These are phyloP conservation scores for Capreolus pygargus DNA, from an alignment of 2,113 vertebrate genomes.

Conservation along the genomic window DNA sequence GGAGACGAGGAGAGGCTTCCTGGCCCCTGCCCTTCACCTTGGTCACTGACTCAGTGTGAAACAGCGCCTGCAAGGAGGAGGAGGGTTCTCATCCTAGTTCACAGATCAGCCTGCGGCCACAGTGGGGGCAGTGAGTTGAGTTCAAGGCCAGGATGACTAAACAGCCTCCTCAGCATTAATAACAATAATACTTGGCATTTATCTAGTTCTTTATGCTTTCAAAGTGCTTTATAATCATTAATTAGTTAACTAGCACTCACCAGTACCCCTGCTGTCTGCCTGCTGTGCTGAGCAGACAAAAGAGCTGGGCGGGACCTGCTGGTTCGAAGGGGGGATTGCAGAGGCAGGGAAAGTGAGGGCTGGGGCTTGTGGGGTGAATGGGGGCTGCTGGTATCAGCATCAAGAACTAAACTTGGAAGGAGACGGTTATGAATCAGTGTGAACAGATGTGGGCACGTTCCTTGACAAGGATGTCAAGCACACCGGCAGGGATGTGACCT, in stretches of 20 bases:
- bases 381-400: background rate
- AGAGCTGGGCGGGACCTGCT: background rate
- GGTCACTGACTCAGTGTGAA: slow-evolving; percentile 78
- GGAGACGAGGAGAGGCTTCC: slow-evolving; percentile 72
- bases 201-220: slow-evolving; percentile 71
- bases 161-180: slow-evolving; percentile 65
- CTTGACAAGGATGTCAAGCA: background rate
- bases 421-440: background rate
- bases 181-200: slow-evolving; percentile 70
- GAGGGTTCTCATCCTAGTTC: slow-evolving; percentile 56
- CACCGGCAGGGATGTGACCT: background rate
- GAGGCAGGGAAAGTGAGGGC: slow-evolving; percentile 42
- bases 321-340: background rate
- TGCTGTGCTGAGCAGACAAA: slow-evolving; percentile 60
- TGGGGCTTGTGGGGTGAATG: background rate
- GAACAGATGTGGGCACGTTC: background rate
- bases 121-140: slow-evolving; percentile 48
- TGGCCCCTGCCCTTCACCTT: slow-evolving; percentile 67
- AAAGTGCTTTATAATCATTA: slow-evolving; percentile 68
- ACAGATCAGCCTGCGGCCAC: slow-evolving; percentile 61
- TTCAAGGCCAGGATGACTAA: slow-evolving; percentile 67
- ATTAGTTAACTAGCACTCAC: slow-evolving; percentile 69
- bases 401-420: background rate
- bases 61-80: slow-evolving; percentile 63
- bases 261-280: slow-evolving; percentile 11